Base-by-base conservation (phyloP, 1,140 invertebrate species). In the Hyles vespertilio region DNA sequence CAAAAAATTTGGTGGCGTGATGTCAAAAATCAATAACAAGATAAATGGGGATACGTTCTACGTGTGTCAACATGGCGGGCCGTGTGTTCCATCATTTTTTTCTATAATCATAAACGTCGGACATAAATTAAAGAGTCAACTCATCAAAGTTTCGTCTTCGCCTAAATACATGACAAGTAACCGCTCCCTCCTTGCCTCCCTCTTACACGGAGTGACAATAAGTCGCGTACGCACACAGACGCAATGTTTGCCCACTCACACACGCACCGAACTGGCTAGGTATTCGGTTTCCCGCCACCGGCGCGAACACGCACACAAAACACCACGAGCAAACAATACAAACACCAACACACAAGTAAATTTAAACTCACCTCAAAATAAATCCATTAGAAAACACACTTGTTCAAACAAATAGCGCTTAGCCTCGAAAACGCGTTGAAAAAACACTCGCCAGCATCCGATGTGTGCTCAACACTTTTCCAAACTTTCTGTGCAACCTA, bases 351-450 rank as follows among this genome's bases (percentile, higher is more conserved):
- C 78, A 78, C 78, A 84, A 89, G 84, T 85, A 86, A 88, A 88
- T 86, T 89, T 89, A 85, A 89, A 89, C 86, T 89, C 86, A 89
- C 86, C 86, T 89, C 84, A 89, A 89, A 89, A 89, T 89, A 89
- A 89, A 89, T 89, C 86, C 86, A 89, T 89, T 89, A 89, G 86
- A 89, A 89, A 87, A 89, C 84, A 89, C 86, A 89, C 84, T 89
- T 87, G 86, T 89, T 89, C 83, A 89, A 89, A 89, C 84, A 89
- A 83, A 81, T 89, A 87, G 80, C 85, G 84, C 84, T 86, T 84
- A 89, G 83, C 86, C 86, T 87, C 85, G 85, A 86, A 88, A 84
- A 88, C 84, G 82, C 84, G 85, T 87, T 89, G 81, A 87, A 89
- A 89, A 89, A 89, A 87, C 83, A 86, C 81, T 84, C 73, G 79